phyloP scores from a whole-genome alignment of 2,888 invertebrate genomes.

The Nomada goodeniana region DNA sequence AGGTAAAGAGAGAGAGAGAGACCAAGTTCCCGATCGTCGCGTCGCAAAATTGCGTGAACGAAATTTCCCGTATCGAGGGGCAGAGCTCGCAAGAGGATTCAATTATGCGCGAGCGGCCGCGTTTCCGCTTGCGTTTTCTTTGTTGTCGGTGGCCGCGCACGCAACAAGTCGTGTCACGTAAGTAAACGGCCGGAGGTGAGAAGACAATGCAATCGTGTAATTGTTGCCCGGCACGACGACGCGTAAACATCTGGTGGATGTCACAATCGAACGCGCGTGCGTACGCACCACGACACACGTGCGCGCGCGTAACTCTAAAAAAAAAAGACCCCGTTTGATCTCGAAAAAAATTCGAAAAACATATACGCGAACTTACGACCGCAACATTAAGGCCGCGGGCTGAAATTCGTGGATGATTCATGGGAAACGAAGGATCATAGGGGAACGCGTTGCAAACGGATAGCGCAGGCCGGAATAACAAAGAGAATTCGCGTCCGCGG shows the following conservation, averaged over 20 bases:
- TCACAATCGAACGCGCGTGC: neutral
- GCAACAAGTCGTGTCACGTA: conserved; percentile 52
- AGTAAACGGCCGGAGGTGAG: conserved; percentile 43
- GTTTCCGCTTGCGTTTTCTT: conserved; percentile 59
- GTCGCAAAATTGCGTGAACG: neutral
- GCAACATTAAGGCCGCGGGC: too few relatives aligned
- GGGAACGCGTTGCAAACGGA: neutral
- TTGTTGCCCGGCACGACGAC: conserved; percentile 37
- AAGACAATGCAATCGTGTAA: conserved; percentile 51
- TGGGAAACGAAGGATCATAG: neutral
- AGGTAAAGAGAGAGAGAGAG: too few relatives aligned
- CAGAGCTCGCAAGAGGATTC: conserved; percentile 10
- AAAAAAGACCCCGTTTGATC: too few relatives aligned
- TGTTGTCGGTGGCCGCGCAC: conserved; percentile 30
- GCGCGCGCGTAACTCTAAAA: too few relatives aligned
- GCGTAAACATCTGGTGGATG: conserved; percentile 23
- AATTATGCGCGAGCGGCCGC: conserved; percentile 38
- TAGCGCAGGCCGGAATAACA: too few relatives aligned
- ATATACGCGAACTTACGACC: too few relatives aligned
- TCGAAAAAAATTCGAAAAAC: too few relatives aligned
- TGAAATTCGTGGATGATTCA: neutral
- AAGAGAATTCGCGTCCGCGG: too few relatives aligned
- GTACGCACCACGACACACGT: too few relatives aligned
- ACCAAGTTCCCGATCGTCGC: neutral
- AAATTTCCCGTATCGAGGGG: conserved; percentile 10